Evolutionary conservation across 2,888 invertebrate genomes (phyloP), one percentile per base, ranked within the genome.

Genomic region (Phyllotreta striolata): DNA sequence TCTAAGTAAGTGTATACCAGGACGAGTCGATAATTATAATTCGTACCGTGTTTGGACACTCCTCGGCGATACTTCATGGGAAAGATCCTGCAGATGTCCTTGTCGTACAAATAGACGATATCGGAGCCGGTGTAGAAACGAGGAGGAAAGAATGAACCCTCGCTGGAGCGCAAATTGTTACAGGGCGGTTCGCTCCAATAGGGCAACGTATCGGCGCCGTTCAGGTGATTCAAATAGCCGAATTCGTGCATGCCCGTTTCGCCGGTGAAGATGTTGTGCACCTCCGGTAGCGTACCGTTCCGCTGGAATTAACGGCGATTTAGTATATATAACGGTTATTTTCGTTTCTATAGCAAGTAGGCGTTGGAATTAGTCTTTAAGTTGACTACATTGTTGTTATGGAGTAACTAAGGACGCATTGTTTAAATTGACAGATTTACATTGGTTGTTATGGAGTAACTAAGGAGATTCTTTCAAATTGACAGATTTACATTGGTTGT

Each of bases 61-160:
- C 89, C 85, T 35, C 87, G 84, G 12, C 88, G 83, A 78, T 92
- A 93, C 69, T 89, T 83, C 63, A 95, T 79, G 0, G 93, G 93
- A 73, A 93, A 80, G 0, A 90, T 88, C 63, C 95, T 85, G 77
- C 95, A 96, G 46, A 96, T 81, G 77, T 95, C 95, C 78, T 93
- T 93, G 77, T 95, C 93, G 79, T 92, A 96, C 0, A 95, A 81
- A 71, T 91, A 86, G 10, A 93, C 86, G 0, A 87, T 82, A 76
- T 93, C 89, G 0, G 86, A 83, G 51, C 79, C 79, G 12, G 91
- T 91, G 64, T 86, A 83, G 39, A 89, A 86, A 0, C 92, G 85
- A 0, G 93, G 93, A 0, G 93, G 93, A 77, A 93, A 94, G 81
- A 94, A 92, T 0, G 93, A 93, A 0, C 93, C 93, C 83, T 91